Evolutionary conservation across 2,797 vertebrate species (phyloP).

Genomic region (Siniperca scherzeri): DNA sequence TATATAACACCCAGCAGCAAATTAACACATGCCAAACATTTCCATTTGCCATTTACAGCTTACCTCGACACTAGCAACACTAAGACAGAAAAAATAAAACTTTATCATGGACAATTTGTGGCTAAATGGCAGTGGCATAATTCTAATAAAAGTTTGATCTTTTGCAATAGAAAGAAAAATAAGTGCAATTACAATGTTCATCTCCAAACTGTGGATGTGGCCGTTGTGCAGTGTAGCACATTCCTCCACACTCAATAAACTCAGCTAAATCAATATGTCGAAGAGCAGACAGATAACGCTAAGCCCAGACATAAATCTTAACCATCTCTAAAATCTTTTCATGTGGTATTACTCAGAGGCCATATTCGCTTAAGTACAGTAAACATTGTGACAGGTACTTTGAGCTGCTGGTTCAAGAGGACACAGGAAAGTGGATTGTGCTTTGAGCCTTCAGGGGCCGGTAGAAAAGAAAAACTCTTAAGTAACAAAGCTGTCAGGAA

Average conservation of each 20-base stretch:
- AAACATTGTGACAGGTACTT: slow-evolving; percentile 83
- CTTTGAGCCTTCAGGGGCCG: slow-evolving; percentile 40
- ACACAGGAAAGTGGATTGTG: slow-evolving; percentile 72
- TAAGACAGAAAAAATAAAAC: not conserved
- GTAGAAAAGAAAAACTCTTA: slow-evolving; percentile 52
- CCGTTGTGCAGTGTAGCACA: slow-evolving; percentile 64
- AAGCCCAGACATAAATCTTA: slow-evolving; percentile 81
- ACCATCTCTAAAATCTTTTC: slow-evolving; percentile 81
- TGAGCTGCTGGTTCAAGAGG: slow-evolving; percentile 79
- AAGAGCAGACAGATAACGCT: slow-evolving; percentile 80
- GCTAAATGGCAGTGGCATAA: not conserved
- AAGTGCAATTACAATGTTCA: slow-evolving; percentile 25
- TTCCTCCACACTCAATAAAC: slow-evolving; percentile 86
- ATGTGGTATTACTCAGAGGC: slow-evolving; percentile 77
- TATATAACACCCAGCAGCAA: slow-evolving; percentile 48
- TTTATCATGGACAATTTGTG: not conserved
- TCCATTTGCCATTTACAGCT: slow-evolving; percentile 15
- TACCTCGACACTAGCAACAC: not conserved
- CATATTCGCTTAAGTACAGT: slow-evolving; percentile 80
- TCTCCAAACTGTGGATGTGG: slow-evolving; percentile 56
- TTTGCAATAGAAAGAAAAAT: slow-evolving; percentile 31
- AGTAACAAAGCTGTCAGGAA: slow-evolving; percentile 58
- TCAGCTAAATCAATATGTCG: slow-evolving; percentile 80
- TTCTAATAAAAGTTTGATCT: not conserved
- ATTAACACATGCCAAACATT: slow-evolving; percentile 23